These are phyloP conservation scores for Labeo catla DNA, from an alignment of 2,113 vertebrate species.

Conservation along the genomic window DNA sequence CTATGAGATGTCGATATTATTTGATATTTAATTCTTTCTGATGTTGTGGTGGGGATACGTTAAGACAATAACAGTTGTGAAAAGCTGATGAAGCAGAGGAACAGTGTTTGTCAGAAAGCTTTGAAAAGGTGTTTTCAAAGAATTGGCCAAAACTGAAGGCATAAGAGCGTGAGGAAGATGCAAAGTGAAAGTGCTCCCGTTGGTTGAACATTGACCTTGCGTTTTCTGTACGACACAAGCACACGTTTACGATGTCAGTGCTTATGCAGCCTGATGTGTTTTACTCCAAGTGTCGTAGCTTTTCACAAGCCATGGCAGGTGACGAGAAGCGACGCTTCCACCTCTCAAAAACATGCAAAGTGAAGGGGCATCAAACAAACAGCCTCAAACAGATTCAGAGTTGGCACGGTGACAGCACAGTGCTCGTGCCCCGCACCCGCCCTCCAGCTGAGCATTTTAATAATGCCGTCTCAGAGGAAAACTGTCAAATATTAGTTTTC, in stretches of 20 bases:
- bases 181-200: neutral
- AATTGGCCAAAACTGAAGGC: neutral
- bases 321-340: conserved; percentile 63
- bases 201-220: conserved; percentile 48
- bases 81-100: neutral
- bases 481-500: conserved; percentile 70
- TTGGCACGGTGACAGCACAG: conserved; percentile 50
- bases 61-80: neutral
- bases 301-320: conserved; percentile 67
- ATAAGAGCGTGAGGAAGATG: neutral
- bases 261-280: conserved; percentile 55
- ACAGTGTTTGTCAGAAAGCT: neutral
- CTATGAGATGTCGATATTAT: neutral
- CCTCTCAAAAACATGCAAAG: conserved; percentile 45
- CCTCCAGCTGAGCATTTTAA: conserved; percentile 63
- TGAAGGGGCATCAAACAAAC: conserved; percentile 51
- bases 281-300: conserved; percentile 55
- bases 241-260: conserved; percentile 59
- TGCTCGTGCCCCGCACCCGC: conserved; percentile 40
- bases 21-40: neutral
- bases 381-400: conserved; percentile 43
- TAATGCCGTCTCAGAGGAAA: conserved; percentile 52
- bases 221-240: conserved; percentile 66
- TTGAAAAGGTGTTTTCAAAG: conserved; percentile 15
- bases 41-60: neutral